phyloP scores from a whole-genome alignment of 2,888 invertebrate genomes.

The Lepidocyrtinus sp. region DNA sequence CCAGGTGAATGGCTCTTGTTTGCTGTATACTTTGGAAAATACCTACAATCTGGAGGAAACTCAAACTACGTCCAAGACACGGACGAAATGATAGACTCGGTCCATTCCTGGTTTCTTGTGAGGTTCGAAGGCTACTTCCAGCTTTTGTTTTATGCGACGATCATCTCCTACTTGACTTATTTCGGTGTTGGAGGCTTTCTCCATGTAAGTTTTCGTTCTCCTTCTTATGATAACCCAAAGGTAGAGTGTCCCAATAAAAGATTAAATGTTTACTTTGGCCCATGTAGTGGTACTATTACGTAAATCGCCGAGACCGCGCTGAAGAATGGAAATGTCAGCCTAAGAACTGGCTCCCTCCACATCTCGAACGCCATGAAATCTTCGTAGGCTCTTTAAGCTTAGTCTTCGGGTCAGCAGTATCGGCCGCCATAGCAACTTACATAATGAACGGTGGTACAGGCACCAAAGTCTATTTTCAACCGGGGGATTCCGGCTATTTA shows the following conservation, averaged over 20 bases:
- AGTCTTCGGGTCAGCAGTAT: conserved; percentile 73
- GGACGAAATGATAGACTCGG: conserved; percentile 61
- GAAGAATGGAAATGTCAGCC: conserved; percentile 85
- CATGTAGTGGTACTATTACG: conserved; percentile 83
- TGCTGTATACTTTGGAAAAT: conserved; percentile 77
- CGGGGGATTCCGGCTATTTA: conserved; percentile 78
- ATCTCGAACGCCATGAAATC: conserved; percentile 81
- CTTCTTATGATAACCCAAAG: too few species aligned
- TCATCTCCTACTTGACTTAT: conserved; percentile 77
- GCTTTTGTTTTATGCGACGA: conserved; percentile 74
- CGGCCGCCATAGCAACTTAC: conserved; percentile 79
- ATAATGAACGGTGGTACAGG: conserved; percentile 78
- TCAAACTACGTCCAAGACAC: conserved; percentile 64
- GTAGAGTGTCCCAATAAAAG: too few species aligned
- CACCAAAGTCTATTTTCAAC: conserved; percentile 78
- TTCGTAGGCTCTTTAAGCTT: conserved; percentile 78
- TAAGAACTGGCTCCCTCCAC: conserved; percentile 79
- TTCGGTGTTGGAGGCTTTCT: conserved; percentile 80
- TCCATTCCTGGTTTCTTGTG: conserved; percentile 63
- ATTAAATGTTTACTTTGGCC: conserved; percentile 43
- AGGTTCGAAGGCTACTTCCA: conserved; percentile 62
- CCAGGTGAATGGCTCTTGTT: conserved; percentile 83
- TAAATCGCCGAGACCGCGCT: conserved; percentile 77
- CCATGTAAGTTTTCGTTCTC: conserved; percentile 81
- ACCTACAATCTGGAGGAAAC: conserved; percentile 72